Evolutionary conservation across 2,888 invertebrate species (phyloP), one percentile per base, ranked within the genome.

Genomic region (Xestobium rufovillosum): DNA sequence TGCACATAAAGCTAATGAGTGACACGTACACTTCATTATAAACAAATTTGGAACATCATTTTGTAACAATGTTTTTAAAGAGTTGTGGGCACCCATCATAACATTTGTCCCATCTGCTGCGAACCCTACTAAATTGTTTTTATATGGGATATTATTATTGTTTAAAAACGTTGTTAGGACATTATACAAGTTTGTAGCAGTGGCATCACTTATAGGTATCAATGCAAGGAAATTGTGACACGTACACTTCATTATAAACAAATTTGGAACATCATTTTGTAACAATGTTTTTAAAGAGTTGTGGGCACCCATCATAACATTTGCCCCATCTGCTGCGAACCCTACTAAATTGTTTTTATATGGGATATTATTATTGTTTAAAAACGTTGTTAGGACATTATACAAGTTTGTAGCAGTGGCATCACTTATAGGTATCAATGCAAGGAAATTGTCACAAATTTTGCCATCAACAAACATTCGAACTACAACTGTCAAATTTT

Each of bases 51-150:
- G 54, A 12, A 56, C 48, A 17, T 57, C 59, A 36, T 44, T 42
- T 44, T 47, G 45, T 14, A 60, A 47, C 11, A 53, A 38, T n/a
- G 49, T 48, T 13, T 44, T 38, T 3, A 61, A 45, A 10, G 56
- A 60, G 44, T 59, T 41, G 23, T 50, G 39, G 13, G 28, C 26
- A 2, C 57, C 59, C 42, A 56, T 51, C 60, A 61, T 60, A 2
- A 50, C 48, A 43, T 51, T 58, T 4, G 59, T 57, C n/a, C 59
- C 57, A 47, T 62, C 60, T 6, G 55, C 52, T 19, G 52, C 57
- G 44, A 59, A 61, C 2, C 57, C 59, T 28, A 60, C 50, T 47
- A 59, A 42, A 28, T 59, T 56, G 31, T 42, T 16, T 38, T 50
- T 50, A 34, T 52, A 58, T 33, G 50, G 43, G 37, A 59, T 54